Base-by-base conservation (phyloP, 2,113 vertebrate genomes). In the Mionectes macconnelli region DNA sequence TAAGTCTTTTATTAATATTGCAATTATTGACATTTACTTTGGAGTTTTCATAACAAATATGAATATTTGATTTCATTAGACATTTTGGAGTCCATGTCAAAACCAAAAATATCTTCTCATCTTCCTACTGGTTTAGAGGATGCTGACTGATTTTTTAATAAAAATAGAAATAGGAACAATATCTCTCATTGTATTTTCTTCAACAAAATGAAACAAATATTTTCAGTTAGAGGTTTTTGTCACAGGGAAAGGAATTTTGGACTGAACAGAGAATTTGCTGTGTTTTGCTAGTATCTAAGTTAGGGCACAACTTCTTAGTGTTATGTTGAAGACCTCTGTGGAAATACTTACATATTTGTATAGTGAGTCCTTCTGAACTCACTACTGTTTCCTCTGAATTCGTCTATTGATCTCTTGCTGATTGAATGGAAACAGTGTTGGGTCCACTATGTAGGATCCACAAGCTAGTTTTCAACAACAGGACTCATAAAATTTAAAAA, bases 391-490 rank as follows among this genome's bases (percentile, higher is more conserved):
- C 44, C 33, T 76, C n/a, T 27, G 30, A 84, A 87, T 77, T 84
- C 6, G 18, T 50, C n/a, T 67, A 8, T 18, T 49, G n/a, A 60
- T 44, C 17, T 86, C 16, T 39, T 4, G 2, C 19, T 56, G 27
- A 23, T 12, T 52, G 73, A 93, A n/a, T 28, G 11, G 14, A 15
- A 84, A 4, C 22, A 67, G 30, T 31, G 17, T 45, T 87, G 30
- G 14, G 14, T 56, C 12, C 27, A 28, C 1, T 5, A 23, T 0
- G 0, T 23, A 44, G 37, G 28, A 85, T 25, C 24, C n/a, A 47
- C 55, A 91, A 89, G 79, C 53, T 2, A 44, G 6, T 80, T 87
- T 87, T 84, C 14, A 42, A 1, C 64, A 33, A 20, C 1, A 2
- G 8, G 18, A 74, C 8, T 16, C 53, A 9, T 4, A 49, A 77